A percentile compares a stretch with the other conserved stretches of the same genome.
phyloP scores from a whole-genome alignment of 1,140 invertebrate species.

The Pteromalus puparum region DNA sequence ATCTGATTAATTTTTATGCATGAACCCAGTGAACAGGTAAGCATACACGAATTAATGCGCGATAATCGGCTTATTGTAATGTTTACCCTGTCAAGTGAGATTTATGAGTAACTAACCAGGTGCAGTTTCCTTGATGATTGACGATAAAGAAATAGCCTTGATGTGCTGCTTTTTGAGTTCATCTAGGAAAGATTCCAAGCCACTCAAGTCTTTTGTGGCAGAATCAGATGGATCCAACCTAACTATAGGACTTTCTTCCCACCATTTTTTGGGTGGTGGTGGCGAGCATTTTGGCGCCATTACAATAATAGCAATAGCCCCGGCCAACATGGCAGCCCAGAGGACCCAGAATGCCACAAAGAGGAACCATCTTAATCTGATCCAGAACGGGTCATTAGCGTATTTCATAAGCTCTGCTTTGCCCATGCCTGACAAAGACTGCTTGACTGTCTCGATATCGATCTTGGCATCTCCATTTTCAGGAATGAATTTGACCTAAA shows the following conservation, averaged over 20 bases:
- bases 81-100: neutral
- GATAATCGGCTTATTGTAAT: neutral
- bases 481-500: constrained; percentile 81
- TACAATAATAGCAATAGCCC: constrained; percentile 89
- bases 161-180: constrained; percentile 74
- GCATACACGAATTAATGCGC: constrained; percentile 3
- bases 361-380: constrained; percentile 87
- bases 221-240: constrained; percentile 71
- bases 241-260: constrained; percentile 73
- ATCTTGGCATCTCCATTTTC: constrained; percentile 92
- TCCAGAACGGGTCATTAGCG: constrained; percentile 95
- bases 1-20: constrained; percentile 25
- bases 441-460: constrained; percentile 81
- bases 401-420: constrained; percentile 95
- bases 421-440: constrained; percentile 86
- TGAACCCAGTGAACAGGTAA: neutral
- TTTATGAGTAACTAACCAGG: constrained; percentile 54
- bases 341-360: constrained; percentile 91
- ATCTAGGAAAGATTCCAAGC: constrained; percentile 70
- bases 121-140: constrained; percentile 70
- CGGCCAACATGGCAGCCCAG: constrained; percentile 90
- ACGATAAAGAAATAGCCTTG: constrained; percentile 76
- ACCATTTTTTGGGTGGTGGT: constrained; percentile 82
- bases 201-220: constrained; percentile 58
- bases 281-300: constrained; percentile 88